phyloP scores from a whole-genome alignment of 2,797 vertebrate genomes.

The Peromyscus eremicus region DNA sequence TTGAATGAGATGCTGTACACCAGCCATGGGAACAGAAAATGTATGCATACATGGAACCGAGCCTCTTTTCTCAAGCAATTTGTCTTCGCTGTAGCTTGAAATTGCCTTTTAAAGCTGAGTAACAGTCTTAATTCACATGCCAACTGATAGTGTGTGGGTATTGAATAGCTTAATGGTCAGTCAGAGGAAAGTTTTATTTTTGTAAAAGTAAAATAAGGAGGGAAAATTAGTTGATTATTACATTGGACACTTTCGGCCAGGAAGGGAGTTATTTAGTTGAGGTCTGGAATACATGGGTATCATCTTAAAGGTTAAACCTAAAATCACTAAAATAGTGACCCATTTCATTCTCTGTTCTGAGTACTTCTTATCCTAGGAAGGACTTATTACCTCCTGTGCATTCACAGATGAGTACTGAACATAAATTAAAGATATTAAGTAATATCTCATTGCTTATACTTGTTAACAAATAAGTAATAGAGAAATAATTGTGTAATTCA shows the following conservation, averaged over 20 bases:
- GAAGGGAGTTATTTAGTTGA: not conserved
- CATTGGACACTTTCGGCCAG: not conserved
- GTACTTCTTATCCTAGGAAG: not conserved
- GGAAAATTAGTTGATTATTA: not conserved
- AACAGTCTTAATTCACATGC: constrained; percentile 56
- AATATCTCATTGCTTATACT: not conserved
- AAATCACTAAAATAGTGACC: not conserved
- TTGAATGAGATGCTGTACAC: constrained; percentile 76
- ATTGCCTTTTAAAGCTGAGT: constrained; percentile 71
- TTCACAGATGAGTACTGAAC: not conserved
- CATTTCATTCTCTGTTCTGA: not conserved
- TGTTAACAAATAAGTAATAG: not conserved
- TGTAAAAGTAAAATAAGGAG: not conserved
- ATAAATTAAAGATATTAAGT: not conserved
- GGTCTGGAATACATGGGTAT: not conserved
- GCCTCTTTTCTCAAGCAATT: constrained; percentile 74
- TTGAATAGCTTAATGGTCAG: constrained; percentile 20
- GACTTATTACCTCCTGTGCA: not conserved
- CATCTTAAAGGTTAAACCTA: not conserved
- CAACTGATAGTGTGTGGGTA: not conserved
- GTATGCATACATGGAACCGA: constrained; percentile 52
- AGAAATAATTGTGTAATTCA: not conserved
- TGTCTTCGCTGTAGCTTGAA: constrained; percentile 74
- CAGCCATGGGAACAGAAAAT: constrained; percentile 35
- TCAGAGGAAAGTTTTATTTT: constrained; percentile 33